These are phyloP conservation scores for Apoderus coryli DNA, from an alignment of 2,888 invertebrate species.

Conservation along the genomic window DNA sequence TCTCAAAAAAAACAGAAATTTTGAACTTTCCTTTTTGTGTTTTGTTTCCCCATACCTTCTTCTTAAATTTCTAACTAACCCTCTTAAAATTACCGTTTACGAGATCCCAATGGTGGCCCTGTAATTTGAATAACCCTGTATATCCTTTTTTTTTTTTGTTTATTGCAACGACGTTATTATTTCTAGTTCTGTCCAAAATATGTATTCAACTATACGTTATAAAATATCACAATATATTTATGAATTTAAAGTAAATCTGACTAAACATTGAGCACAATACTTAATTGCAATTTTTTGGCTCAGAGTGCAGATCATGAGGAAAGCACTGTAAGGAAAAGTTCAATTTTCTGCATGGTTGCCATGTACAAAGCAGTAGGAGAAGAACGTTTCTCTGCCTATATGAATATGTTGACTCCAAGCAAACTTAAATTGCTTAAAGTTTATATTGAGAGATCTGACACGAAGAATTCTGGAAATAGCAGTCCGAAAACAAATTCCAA, in stretches of 20 bases:
- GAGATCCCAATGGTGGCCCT: too few species aligned
- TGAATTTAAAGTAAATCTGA: constrained; percentile 1
- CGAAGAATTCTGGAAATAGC: constrained; percentile 31
- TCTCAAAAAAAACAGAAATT: too few species aligned
- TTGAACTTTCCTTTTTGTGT: too few species aligned
- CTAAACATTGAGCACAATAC: too few species aligned
- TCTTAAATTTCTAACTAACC: too few species aligned
- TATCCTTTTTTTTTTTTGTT: too few species aligned
- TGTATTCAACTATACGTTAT: too few species aligned
- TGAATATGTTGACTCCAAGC: constrained; percentile 70
- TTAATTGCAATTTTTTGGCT: too few species aligned
- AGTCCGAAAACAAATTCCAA: constrained; percentile 34
- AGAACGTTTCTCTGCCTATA: constrained; percentile 66
- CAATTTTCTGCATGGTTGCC: constrained; percentile 94
- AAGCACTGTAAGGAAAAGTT: constrained; percentile 88
- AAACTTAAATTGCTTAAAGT: constrained; percentile 76
- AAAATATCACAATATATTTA: constrained; percentile 1
- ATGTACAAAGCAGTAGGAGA: constrained; percentile 83
- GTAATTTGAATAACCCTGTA: too few species aligned
- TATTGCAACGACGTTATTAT: too few species aligned
- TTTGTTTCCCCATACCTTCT: too few species aligned
- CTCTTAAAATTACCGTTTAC: too few species aligned
- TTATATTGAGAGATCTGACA: constrained; percentile 53
- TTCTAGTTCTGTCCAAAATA: constrained; percentile 5
- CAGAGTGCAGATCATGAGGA: constrained; percentile 85